These are phyloP conservation scores for Telmatherina bonti DNA, from an alignment of 2,797 vertebrate species.

Conservation along the genomic window DNA sequence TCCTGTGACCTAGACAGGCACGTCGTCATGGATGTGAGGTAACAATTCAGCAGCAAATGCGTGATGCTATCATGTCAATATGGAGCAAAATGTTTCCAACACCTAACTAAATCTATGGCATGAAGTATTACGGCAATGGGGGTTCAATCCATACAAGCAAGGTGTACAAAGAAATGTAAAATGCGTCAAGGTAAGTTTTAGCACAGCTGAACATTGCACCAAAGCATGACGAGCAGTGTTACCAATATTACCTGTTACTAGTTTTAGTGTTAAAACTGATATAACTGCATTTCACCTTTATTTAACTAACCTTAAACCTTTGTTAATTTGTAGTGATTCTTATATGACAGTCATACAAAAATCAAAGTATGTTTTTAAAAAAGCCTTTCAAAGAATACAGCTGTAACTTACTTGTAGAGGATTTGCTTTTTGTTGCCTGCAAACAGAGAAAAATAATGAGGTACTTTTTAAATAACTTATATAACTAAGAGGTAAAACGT, in stretches of 20 bases:
- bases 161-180: too few species aligned
- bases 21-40: too few species aligned
- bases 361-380: not conserved
- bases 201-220: not conserved
- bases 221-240: too few species aligned
- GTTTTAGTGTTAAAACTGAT: not conserved
- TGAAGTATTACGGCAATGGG: not conserved
- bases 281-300: not conserved
- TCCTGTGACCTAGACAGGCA: too few species aligned
- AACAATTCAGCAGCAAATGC: too few species aligned
- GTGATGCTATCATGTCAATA: too few species aligned
- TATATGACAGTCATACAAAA: not conserved
- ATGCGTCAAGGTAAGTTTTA: too few species aligned
- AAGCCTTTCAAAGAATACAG: not conserved
- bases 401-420: slow-evolving; percentile 79
- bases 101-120: not conserved
- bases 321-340: not conserved
- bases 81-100: not conserved
- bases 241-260: too few species aligned
- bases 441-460: slow-evolving; percentile 17
- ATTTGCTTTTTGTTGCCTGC: slow-evolving; percentile 81
- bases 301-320: not conserved
- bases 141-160: not conserved
- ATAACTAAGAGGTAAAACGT: too few species aligned
- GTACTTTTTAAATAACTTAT: not conserved